A percentile compares a stretch with the other conserved stretches of the same genome.
Conservation (phyloP, 1,140 invertebrate species). For the Himalopsyche phryganea region DNA sequence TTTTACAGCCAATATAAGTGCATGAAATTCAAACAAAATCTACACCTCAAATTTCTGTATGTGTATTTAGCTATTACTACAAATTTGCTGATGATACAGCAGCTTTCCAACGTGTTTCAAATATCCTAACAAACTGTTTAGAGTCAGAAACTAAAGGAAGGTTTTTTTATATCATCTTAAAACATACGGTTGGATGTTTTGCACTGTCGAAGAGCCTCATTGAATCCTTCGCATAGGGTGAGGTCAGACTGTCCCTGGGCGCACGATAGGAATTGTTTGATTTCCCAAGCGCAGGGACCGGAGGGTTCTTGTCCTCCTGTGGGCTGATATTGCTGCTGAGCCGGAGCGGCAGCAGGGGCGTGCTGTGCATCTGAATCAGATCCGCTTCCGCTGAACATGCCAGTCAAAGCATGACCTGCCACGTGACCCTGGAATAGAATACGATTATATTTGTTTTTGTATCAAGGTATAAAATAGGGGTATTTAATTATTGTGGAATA, state of each 20-base stretch:
- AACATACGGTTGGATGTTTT: constrained; percentile 56
- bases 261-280: constrained; percentile 86
- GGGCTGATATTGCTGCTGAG: constrained; percentile 42
- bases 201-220: constrained; percentile 89
- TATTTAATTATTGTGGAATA: too few relatives aligned
- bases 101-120: too few relatives aligned
- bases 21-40: too few relatives aligned
- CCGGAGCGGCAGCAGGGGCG: constrained; percentile 41
- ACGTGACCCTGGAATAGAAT: constrained; percentile 69
- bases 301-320: constrained; percentile 51
- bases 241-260: constrained; percentile 81
- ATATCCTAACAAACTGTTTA: too few relatives aligned
- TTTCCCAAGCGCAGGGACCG: constrained; percentile 82
- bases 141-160: too few relatives aligned
- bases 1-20: too few relatives aligned
- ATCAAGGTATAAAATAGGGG: too few relatives aligned
- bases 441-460: constrained; percentile 1
- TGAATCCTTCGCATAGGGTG: constrained; percentile 86
- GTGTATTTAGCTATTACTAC: too few relatives aligned
- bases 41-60: too few relatives aligned
- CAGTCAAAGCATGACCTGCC: constrained; percentile 79
- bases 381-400: constrained; percentile 70
- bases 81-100: too few relatives aligned
- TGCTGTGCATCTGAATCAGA: constrained; percentile 54
- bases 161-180: constrained; percentile 31